Conservation (phyloP, 2,797 vertebrate species). For the Taenioides sp. region DNA sequence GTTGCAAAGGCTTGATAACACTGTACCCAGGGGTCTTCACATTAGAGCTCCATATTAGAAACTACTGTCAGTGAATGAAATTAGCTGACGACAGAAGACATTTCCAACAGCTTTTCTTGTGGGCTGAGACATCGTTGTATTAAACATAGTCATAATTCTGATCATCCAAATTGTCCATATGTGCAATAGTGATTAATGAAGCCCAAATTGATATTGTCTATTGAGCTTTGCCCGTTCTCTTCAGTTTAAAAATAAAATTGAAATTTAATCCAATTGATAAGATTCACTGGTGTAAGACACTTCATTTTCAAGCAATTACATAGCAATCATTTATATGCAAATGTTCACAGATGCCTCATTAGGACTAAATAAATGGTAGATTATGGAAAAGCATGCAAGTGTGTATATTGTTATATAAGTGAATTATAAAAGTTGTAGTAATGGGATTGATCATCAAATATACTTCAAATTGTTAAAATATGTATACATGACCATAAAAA, state of each 20-base stretch:
- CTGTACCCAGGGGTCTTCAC: slow-evolving; percentile 1
- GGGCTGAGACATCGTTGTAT: neutral
- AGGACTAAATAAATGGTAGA: slow-evolving; percentile 28
- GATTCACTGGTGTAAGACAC: slow-evolving; percentile 23
- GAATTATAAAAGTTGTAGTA: neutral
- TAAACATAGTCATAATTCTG: slow-evolving; percentile 4
- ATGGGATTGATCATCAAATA: slow-evolving; percentile 18
- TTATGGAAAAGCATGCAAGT: neutral
- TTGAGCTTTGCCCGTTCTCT: slow-evolving; percentile 21
- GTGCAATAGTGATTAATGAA: neutral
- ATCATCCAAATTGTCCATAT: slow-evolving; percentile 6
- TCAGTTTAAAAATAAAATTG: slow-evolving; percentile 6
- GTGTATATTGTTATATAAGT: neutral
- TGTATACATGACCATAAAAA: too few species aligned
- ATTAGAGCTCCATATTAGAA: neutral
- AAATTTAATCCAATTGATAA: slow-evolving; percentile 1
- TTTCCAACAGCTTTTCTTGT: slow-evolving; percentile 2
- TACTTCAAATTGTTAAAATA: slow-evolving; percentile 16
- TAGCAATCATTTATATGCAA: slow-evolving; percentile 35
- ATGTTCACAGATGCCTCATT: slow-evolving; percentile 47
- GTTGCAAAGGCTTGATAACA: neutral
- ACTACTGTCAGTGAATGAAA: neutral
- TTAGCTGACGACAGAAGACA: neutral
- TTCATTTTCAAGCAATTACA: slow-evolving; percentile 11
- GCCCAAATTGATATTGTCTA: neutral